Base-by-base conservation (phyloP, 2,113 vertebrate species). In the Tor tambroides region DNA sequence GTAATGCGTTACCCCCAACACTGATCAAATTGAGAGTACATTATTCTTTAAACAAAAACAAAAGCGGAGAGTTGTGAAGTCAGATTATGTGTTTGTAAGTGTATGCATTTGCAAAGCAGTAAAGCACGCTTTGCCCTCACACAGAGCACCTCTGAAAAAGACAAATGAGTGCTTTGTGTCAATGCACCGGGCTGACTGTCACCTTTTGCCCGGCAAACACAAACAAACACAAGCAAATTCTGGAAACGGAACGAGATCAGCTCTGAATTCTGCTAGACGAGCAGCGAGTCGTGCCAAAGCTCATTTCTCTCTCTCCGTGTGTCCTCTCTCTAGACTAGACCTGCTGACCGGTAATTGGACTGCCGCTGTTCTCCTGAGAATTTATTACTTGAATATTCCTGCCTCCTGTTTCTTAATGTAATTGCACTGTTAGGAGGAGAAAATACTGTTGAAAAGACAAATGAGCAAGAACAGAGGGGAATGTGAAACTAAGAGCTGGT, bases 331-430 rank as follows among this genome's bases (percentile, higher is more conserved):
- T 67, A 72, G 84, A 15, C 86, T 41, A 38, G 79, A 88, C 87
- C 76, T 84, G 86, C 87, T 88, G 87, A 85, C 85, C 80, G 65
- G 87, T 90, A 90, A 90, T 88, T 90, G 89, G 87, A 51, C 77
- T 75, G 85, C 63, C 63, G 46, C 79, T 86, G 83, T 63, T 80
- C 63, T 35, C 7, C 32, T 74, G 69, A 61, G 80, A 78, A 87
- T 86, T 88, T 87, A 89, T 85, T 77, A 49, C 41, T 7, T 43
- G 85, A 88, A 87, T 87, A 91, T 88, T 90, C 63, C 69, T 67
- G 9, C 78, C 86, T 83, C 80, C 74, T 80, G 72, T 59, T 28
- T 23, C 74, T 88, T 89, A 69, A 90, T 86, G 75, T 87, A 71
- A 87, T 91, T 83, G 79, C 15, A 4, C 65, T 38, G 26, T 83